Percentiles rank a stretch among this genome's conserved stretches.
Conservation (phyloP, 2,797 vertebrate species). For the Coregonus suidteri region DNA sequence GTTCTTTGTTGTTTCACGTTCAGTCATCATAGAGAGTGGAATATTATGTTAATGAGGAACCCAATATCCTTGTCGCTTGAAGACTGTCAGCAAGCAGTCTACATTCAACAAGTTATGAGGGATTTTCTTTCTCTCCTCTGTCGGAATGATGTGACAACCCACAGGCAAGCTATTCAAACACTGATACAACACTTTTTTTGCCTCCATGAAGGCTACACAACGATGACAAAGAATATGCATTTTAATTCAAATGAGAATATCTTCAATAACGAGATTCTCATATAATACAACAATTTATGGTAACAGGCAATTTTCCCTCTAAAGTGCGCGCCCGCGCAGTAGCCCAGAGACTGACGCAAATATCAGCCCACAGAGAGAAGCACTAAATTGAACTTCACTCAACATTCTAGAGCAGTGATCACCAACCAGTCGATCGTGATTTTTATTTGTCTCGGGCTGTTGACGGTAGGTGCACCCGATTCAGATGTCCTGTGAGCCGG, state of each 20-base stretch:
- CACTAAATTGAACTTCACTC: no score
- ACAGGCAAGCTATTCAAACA: constrained; percentile 66
- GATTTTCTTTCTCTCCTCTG: constrained; percentile 33
- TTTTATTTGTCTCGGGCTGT: no score
- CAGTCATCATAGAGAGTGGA: constrained; percentile 47
- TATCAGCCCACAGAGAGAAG: no score
- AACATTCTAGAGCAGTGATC: no score
- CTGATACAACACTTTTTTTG: constrained; percentile 51
- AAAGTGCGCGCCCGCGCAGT: no score
- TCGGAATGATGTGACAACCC: constrained; percentile 60
- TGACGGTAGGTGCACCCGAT: no score
- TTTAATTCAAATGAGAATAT: constrained; percentile 75
- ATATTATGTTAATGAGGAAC: constrained; percentile 26
- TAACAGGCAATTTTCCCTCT: constrained; percentile 39
- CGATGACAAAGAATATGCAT: neutral
- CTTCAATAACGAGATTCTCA: constrained; percentile 70
- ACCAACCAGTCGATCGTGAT: no score
- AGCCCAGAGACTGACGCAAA: no score
- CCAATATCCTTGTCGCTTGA: constrained; percentile 61
- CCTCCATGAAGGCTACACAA: constrained; percentile 35
- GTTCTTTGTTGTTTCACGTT: constrained; percentile 48
- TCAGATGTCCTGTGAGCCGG: no score
- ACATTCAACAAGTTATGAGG: constrained; percentile 46
- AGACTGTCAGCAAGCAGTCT: constrained; percentile 61
- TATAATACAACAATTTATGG: constrained; percentile 63